Percentiles rank a stretch among this genome's conserved stretches.
These are phyloP conservation scores for Cataglyphis livida DNA, from an alignment of 2,888 invertebrate species.

Conservation along the genomic window DNA sequence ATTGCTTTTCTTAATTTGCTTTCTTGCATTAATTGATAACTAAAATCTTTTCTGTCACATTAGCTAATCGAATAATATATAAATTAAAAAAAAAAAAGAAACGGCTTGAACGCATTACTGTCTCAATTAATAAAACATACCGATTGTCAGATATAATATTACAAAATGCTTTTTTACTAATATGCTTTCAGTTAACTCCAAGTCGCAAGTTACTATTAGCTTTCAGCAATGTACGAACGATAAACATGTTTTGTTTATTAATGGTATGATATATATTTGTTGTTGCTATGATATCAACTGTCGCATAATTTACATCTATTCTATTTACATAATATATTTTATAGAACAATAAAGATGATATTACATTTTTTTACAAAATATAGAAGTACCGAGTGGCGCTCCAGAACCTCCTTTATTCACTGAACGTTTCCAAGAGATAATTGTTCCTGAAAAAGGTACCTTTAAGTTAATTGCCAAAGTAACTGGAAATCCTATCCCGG, in stretches of 20 bases:
- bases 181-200: slow-evolving; percentile 68
- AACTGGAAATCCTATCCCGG: slow-evolving; percentile 95
- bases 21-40: background rate
- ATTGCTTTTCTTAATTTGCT: slow-evolving; percentile 13
- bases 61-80: background rate
- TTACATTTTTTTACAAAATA: slow-evolving; percentile 74
- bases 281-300: slow-evolving; percentile 54
- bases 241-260: slow-evolving; percentile 43
- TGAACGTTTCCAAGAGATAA: slow-evolving; percentile 94
- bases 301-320: slow-evolving; percentile 4
- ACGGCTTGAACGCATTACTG: background rate
- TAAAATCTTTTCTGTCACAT: background rate
- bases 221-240: slow-evolving; percentile 65
- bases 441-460: slow-evolving; percentile 92
- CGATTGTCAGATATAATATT: slow-evolving; percentile 35
- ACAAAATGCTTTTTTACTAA: slow-evolving; percentile 64
- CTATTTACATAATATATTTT: background rate
- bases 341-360: background rate
- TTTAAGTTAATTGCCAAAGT: slow-evolving; percentile 93
- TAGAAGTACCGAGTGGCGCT: slow-evolving; percentile 91
- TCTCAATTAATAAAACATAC: background rate
- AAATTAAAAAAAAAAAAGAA: slow-evolving; percentile 35
- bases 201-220: slow-evolving; percentile 62
- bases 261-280: slow-evolving; percentile 66
- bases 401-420: slow-evolving; percentile 95